These are phyloP conservation scores for Glaucomys volans DNA, from an alignment of 2,113 vertebrate genomes.

Conservation along the genomic window DNA sequence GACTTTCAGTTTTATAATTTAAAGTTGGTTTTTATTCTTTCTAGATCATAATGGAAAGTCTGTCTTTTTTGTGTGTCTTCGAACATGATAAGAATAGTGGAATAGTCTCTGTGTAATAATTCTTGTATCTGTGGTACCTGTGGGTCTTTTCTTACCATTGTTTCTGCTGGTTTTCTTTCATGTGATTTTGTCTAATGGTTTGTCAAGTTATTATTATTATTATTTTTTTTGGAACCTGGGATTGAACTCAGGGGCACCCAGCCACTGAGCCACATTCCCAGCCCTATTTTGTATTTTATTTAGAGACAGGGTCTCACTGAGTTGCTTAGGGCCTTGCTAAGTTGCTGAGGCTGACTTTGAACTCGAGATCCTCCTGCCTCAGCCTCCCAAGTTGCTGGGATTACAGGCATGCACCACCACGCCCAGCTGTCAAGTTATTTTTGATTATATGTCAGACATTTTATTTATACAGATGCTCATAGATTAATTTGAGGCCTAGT, in stretches of 20 bases:
- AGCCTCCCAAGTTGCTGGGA: too few relatives aligned
- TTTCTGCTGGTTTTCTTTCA: not conserved
- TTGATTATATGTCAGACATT: not conserved
- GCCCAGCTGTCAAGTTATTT: too few relatives aligned
- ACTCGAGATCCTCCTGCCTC: too few relatives aligned
- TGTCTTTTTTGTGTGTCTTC: conserved; percentile 12
- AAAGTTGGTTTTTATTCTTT: not conserved
- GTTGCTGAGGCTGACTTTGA: too few relatives aligned
- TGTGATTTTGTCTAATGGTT: not conserved
- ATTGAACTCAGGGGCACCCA: too few relatives aligned
- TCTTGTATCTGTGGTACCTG: not conserved
- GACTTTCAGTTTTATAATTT: conserved; percentile 26
- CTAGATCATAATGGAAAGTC: not conserved
- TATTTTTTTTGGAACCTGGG: too few relatives aligned
- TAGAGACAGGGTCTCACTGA: too few relatives aligned
- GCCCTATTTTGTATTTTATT: too few relatives aligned
- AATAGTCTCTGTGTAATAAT: not conserved
- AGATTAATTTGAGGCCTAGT: not conserved
- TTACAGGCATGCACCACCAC: too few relatives aligned
- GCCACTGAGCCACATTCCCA: too few relatives aligned
- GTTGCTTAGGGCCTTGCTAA: too few relatives aligned
- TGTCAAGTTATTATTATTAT: not conserved
- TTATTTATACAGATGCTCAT: not conserved
- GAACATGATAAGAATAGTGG: not conserved
- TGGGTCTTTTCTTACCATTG: not conserved